A percentile compares a stretch with the other conserved stretches of the same genome.
Evolutionary conservation across 2,113 vertebrate genomes (phyloP).

Genomic region (Propithecus coquereli): DNA sequence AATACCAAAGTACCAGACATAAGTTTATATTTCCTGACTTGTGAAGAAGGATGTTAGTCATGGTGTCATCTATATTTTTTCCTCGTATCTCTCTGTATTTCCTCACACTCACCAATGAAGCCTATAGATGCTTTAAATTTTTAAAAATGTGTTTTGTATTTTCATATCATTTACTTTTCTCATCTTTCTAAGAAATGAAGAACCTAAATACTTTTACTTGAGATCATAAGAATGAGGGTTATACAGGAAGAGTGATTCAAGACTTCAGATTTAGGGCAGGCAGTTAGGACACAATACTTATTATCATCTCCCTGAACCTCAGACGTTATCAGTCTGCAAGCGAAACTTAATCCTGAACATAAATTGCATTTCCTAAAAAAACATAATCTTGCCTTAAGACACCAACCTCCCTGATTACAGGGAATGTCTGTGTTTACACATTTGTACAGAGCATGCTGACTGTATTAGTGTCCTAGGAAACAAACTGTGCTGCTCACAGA

Average conservation of each 20-base stretch:
- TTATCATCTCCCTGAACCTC: slow-evolving; percentile 83
- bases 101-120: not conserved
- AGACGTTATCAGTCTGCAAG: slow-evolving; percentile 85
- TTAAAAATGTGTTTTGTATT: slow-evolving; percentile 32
- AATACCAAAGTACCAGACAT: slow-evolving; percentile 17
- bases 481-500: slow-evolving; percentile 78
- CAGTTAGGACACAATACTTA: slow-evolving; percentile 79
- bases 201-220: not conserved
- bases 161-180: not conserved
- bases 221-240: not conserved
- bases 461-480: slow-evolving; percentile 88
- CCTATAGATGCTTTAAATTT: not conserved
- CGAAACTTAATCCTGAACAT: slow-evolving; percentile 86
- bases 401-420: slow-evolving; percentile 87
- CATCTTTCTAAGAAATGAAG: slow-evolving; percentile 26
- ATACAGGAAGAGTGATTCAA: slow-evolving; percentile 58
- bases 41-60: not conserved
- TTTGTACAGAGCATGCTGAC: slow-evolving; percentile 86
- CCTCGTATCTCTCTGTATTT: not conserved
- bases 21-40: slow-evolving; percentile 59
- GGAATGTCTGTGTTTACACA: slow-evolving; percentile 90
- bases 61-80: slow-evolving; percentile 2
- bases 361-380: slow-evolving; percentile 91
- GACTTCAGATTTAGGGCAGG: slow-evolving; percentile 71
- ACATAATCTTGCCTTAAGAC: slow-evolving; percentile 89